Evolutionary conservation across 2,113 vertebrate species (phyloP).

Genomic region (Gasterosteus aculeatus): DNA sequence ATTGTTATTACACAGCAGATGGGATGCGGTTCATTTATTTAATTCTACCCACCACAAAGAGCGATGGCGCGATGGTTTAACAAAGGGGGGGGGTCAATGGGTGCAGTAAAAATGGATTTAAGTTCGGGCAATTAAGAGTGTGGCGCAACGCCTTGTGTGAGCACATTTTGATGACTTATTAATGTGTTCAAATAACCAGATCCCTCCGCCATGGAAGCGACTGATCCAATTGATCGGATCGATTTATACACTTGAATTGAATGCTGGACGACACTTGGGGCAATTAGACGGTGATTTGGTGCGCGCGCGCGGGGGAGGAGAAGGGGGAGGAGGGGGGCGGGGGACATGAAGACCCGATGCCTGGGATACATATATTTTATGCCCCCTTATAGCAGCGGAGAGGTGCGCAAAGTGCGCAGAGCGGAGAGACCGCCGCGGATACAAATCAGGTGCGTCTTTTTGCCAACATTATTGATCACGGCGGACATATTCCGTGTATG

Average conservation of each 20-base stretch:
- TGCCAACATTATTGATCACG: constrained; percentile 54
- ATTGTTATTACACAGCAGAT: constrained; percentile 74
- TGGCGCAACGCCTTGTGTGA: constrained; percentile 36
- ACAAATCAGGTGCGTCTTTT: constrained; percentile 69
- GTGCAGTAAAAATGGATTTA: constrained; percentile 56
- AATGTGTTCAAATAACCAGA: constrained; percentile 53
- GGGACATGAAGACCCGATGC: background rate
- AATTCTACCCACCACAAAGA: constrained; percentile 50
- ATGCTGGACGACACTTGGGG: constrained; percentile 15
- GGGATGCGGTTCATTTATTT: constrained; percentile 71
- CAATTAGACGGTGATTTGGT: constrained; percentile 67
- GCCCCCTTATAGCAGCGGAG: constrained; percentile 81
- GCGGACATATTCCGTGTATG: constrained; percentile 42
- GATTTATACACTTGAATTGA: constrained; percentile 65
- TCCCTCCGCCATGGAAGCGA: constrained; percentile 25
- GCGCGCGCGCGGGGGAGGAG: background rate
- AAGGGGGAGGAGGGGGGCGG: no score
- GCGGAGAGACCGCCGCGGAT: constrained; percentile 32
- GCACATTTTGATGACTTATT: constrained; percentile 67
- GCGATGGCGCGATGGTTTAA: constrained; percentile 29
- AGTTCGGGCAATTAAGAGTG: constrained; percentile 64
- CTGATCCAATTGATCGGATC: constrained; percentile 54
- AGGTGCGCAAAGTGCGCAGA: constrained; percentile 53
- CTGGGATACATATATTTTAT: constrained; percentile 18
- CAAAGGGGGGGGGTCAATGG: constrained; percentile 43